Evolutionary conservation across 1,140 invertebrate genomes (phyloP).

Genomic region (Cataglyphis hispanica): DNA sequence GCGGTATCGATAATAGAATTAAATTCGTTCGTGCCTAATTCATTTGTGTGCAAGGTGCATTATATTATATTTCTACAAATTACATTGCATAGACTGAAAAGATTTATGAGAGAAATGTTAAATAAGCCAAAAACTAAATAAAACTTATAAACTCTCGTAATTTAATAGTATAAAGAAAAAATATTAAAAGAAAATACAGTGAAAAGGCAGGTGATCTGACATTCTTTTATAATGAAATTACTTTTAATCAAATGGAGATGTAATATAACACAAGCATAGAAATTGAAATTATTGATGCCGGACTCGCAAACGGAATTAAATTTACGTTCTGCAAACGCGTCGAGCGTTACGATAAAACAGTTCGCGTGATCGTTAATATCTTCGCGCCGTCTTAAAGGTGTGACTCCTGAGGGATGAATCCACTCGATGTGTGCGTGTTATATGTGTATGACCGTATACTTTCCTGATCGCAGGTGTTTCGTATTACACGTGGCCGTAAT

Average conservation of each 20-base stretch:
- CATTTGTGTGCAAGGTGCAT: neutral
- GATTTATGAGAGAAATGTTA: neutral
- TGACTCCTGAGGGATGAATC: slow-evolving; percentile 59
- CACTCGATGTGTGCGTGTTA: slow-evolving; percentile 8
- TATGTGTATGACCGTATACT: slow-evolving; percentile 70
- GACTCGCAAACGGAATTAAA: neutral
- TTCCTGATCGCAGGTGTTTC: slow-evolving; percentile 84
- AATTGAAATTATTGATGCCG: neutral
- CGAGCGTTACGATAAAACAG: too few species aligned
- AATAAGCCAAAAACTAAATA: neutral
- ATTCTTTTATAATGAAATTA: neutral
- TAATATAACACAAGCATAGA: neutral
- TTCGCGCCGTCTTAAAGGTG: slow-evolving; percentile 13
- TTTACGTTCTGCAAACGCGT: neutral
- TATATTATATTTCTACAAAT: neutral
- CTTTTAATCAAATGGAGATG: neutral
- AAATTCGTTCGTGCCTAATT: slow-evolving; percentile 12
- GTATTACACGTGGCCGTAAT: slow-evolving; percentile 84
- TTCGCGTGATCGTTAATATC: neutral
- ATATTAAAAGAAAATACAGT: neutral
- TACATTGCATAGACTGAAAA: neutral
- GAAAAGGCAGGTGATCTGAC: neutral
- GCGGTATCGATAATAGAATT: slow-evolving; percentile 27
- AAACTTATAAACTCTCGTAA: neutral
- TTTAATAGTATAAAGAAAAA: neutral